Percentiles rank a stretch among this genome's conserved stretches.
phyloP scores from a whole-genome alignment of 2,113 vertebrate species.

The Bubo scandiacus region DNA sequence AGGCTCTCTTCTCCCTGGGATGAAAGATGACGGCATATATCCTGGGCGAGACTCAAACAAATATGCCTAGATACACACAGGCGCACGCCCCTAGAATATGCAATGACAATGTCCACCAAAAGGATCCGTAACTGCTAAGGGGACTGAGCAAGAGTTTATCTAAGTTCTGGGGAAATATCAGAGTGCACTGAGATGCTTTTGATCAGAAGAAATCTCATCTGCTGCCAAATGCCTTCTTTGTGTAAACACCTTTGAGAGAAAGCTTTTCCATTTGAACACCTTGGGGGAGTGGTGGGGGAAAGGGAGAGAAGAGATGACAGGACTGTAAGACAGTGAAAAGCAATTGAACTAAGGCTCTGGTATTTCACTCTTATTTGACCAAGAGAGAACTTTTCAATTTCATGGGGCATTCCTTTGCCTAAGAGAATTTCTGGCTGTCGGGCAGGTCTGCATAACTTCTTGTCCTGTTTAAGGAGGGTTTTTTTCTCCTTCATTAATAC shows the following conservation, averaged over 20 bases:
- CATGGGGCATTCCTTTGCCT: neutral
- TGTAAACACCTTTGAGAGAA: neutral
- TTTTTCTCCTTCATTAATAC: neutral
- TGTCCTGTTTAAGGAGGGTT: neutral
- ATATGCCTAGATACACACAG: neutral
- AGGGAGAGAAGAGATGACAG: neutral
- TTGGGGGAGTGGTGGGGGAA: neutral
- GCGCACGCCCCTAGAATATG: neutral
- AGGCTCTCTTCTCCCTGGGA: neutral
- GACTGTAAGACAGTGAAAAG: neutral
- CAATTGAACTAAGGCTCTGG: neutral
- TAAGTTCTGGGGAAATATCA: neutral
- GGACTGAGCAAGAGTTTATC: neutral
- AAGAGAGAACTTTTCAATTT: neutral
- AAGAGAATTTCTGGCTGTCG: neutral
- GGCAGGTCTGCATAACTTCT: neutral
- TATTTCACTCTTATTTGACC: neutral
- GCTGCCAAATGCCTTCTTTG: neutral
- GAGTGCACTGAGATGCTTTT: neutral
- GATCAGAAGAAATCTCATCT: neutral
- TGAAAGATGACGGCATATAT: conserved; percentile 26
- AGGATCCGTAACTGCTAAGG: neutral
- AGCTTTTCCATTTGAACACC: neutral
- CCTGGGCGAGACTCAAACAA: neutral
- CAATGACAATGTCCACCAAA: neutral